phyloP scores from a whole-genome alignment of 2,888 invertebrate genomes.

The Lithophane ornitopus region DNA sequence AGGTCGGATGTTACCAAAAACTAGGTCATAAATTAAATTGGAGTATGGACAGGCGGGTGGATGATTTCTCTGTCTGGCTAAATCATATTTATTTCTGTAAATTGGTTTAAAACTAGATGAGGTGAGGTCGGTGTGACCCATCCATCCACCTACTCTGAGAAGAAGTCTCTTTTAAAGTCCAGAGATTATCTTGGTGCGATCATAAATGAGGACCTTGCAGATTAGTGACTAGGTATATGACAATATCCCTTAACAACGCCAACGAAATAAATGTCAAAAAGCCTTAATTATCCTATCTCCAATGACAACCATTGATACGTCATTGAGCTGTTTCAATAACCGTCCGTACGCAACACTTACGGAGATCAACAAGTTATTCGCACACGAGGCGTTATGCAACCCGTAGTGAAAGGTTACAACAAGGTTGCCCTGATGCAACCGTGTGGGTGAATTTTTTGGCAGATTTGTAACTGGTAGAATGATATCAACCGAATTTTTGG shows the following conservation, averaged over 20 bases:
- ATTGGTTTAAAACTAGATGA: background rate
- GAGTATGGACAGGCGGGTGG: background rate
- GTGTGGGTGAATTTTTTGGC: constrained; percentile 29
- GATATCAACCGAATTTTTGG: background rate
- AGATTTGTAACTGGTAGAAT: constrained; percentile 13
- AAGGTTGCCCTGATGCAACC: constrained; percentile 61
- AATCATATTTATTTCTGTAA: background rate
- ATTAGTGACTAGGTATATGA: background rate
- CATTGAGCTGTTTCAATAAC: constrained; percentile 1
- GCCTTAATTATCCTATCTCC: background rate
- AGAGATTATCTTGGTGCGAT: background rate
- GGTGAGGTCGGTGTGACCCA: background rate
- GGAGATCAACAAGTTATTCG: constrained; percentile 51
- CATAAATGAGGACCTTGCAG: too few species aligned
- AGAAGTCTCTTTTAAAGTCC: background rate
- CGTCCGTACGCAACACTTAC: constrained; percentile 15
- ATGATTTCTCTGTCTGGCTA: background rate
- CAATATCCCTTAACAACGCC: background rate
- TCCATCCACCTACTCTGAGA: background rate
- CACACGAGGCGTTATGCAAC: constrained; percentile 47
- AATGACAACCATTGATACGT: background rate
- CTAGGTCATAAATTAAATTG: background rate
- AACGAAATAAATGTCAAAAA: background rate
- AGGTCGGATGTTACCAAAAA: background rate
- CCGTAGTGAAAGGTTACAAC: constrained; percentile 71